Evolutionary conservation across 2,113 vertebrate species (phyloP).

Genomic region (Chroicocephalus ridibundus): DNA sequence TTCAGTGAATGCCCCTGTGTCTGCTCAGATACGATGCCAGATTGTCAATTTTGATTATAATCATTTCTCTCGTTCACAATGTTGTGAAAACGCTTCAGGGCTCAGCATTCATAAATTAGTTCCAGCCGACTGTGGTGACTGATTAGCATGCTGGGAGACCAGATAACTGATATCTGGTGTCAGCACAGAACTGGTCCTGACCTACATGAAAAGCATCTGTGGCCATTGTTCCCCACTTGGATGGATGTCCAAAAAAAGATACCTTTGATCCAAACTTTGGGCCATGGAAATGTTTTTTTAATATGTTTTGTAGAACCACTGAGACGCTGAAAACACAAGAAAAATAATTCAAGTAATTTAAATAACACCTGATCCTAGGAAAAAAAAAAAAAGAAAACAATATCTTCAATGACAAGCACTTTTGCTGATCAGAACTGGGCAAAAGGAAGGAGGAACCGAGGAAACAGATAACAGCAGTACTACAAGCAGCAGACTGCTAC

Average conservation of each 20-base stretch:
- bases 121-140: constrained; percentile 58
- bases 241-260: background rate
- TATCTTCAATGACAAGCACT: background rate
- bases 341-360: background rate
- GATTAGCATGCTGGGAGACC: constrained; percentile 60
- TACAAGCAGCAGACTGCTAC: background rate
- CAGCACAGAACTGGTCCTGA: constrained; percentile 40
- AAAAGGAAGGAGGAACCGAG: background rate
- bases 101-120: constrained; percentile 66
- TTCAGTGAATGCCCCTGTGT: constrained; percentile 2
- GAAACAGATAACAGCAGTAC: background rate
- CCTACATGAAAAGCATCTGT: constrained; percentile 45
- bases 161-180: constrained; percentile 64
- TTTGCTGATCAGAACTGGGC: background rate
- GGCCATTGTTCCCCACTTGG: background rate
- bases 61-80: constrained; percentile 34
- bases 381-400: background rate
- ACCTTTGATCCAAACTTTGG: background rate
- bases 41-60: constrained; percentile 68
- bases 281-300: background rate
- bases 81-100: constrained; percentile 54
- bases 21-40: constrained; percentile 47
- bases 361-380: background rate
- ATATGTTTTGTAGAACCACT: background rate
- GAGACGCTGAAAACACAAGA: background rate